phyloP scores from a whole-genome alignment of 1,140 invertebrate genomes.

The Conus betulinus region DNA sequence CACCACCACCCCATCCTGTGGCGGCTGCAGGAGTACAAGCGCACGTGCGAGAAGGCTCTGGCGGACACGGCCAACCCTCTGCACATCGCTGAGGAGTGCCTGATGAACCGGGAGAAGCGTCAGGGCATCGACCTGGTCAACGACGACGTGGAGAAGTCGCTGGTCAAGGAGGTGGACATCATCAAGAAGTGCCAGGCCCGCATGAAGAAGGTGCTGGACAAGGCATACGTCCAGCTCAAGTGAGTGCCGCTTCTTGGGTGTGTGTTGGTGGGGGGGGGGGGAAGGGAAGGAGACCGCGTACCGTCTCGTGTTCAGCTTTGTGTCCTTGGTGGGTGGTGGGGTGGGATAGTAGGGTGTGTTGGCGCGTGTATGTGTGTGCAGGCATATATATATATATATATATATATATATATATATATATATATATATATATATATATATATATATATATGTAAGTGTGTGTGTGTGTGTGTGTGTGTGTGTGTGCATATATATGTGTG shows the following conservation, averaged over 20 bases:
- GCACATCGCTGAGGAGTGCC: slow-evolving; percentile 93
- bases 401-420: not conserved
- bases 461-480: not conserved
- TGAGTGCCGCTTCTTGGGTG: slow-evolving; percentile 67
- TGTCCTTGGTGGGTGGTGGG: too few species aligned
- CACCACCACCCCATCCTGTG: not conserved
- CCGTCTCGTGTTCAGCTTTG: too few species aligned
- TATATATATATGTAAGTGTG: too few species aligned
- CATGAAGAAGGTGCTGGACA: slow-evolving; percentile 84
- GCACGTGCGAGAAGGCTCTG: slow-evolving; percentile 88
- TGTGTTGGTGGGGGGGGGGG: not conserved
- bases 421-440: too few species aligned
- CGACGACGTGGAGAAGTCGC: slow-evolving; percentile 87
- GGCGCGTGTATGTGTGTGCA: not conserved
- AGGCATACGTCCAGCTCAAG: slow-evolving; percentile 81
- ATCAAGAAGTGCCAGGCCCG: slow-evolving; percentile 86
- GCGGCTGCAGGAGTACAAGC: slow-evolving; percentile 82
- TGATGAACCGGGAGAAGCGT: slow-evolving; percentile 92
- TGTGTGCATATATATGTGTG: too few species aligned
- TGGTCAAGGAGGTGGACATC: slow-evolving; percentile 89
- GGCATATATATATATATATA: not conserved
- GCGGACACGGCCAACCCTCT: slow-evolving; percentile 91
- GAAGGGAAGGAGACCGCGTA: not conserved
- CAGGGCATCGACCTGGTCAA: slow-evolving; percentile 90
- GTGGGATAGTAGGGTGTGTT: not conserved